Evolutionary conservation across 2,888 invertebrate species (phyloP), one percentile per base, ranked within the genome.

Genomic region (Microctonus brassicae): DNA sequence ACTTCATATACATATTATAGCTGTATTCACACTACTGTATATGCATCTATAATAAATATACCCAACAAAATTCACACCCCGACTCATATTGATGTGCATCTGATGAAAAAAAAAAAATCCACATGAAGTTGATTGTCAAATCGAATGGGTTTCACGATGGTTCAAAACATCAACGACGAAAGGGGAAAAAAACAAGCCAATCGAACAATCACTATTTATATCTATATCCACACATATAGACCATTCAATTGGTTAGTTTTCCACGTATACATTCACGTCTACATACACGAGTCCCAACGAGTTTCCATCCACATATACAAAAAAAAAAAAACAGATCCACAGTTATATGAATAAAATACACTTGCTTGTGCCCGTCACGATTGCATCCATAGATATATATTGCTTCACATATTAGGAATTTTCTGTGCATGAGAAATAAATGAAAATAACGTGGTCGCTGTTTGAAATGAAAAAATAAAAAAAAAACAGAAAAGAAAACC

Each of bases 231-330:
- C 13, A 3, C 13, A 42, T n/a, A 17, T 47, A 24, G 67, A 58
- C 61, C 61, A 71, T 71, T 67, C 61, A 71, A 71, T 71, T 71
- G 66, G 58, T 58, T 55, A 17, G 42, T 52, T 64, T 20, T n/a
- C 36, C 61, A 39, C n/a, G 22, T 61, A 22, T n/a, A n/a, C n/a
- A n/a, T n/a, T n/a, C n/a, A n/a, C n/a, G n/a, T n/a, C n/a, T n/a
- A 33, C 33, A 33, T 11, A 39, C 39, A 39, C 39, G 39, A 39
- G 39, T n/a, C n/a, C n/a, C 5, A 39, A 39, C 39, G n/a, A 57
- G 13, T n/a, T n/a, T n/a, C n/a, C n/a, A n/a, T n/a, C n/a, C n/a
- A n/a, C 29, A 29, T 29, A 29, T 29, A 29, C 29, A 29, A 29
- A 29, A 29, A 29, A 29, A 29, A 29, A 29, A 29, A n/a, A n/a